These are phyloP conservation scores for Entelurus aequoreus DNA, from an alignment of 2,113 vertebrate genomes.

Conservation along the genomic window DNA sequence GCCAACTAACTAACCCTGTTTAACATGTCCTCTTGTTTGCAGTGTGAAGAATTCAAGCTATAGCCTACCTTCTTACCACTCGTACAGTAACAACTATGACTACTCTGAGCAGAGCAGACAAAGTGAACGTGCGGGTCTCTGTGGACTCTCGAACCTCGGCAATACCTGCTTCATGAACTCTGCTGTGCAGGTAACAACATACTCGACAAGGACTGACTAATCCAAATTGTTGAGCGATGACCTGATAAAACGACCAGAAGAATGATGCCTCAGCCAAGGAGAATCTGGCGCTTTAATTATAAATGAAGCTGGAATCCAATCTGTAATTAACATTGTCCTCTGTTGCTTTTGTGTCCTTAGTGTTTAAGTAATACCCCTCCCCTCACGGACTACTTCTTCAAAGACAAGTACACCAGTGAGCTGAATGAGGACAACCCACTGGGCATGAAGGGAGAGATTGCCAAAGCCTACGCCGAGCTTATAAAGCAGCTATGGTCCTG, in stretches of 20 bases:
- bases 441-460: slow-evolving; percentile 98
- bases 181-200: slow-evolving; percentile 87
- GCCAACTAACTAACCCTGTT: not conserved
- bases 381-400: slow-evolving; percentile 94
- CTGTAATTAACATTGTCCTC: not conserved
- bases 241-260: not conserved
- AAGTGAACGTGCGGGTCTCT: slow-evolving; percentile 89
- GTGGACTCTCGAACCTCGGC: slow-evolving; percentile 96
- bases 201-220: slow-evolving; percentile 10
- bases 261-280: not conserved
- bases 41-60: slow-evolving; percentile 99
- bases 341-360: slow-evolving; percentile 60
- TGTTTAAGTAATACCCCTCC: slow-evolving; percentile 97
- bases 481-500: slow-evolving; percentile 97
- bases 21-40: slow-evolving; percentile 44
- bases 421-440: slow-evolving; percentile 97
- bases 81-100: slow-evolving; percentile 93
- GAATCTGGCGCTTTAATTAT: slow-evolving; percentile 1
- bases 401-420: slow-evolving; percentile 93
- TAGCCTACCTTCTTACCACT: slow-evolving; percentile 88
- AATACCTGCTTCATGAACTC: slow-evolving; percentile 99
- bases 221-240: not conserved
- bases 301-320: not conserved
- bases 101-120: slow-evolving; percentile 90
- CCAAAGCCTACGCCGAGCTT: slow-evolving; percentile 90